Percentiles rank a stretch among this genome's conserved stretches.
phyloP scores from a whole-genome alignment of 2,888 invertebrate genomes.

The Cerceris ruficornis region DNA sequence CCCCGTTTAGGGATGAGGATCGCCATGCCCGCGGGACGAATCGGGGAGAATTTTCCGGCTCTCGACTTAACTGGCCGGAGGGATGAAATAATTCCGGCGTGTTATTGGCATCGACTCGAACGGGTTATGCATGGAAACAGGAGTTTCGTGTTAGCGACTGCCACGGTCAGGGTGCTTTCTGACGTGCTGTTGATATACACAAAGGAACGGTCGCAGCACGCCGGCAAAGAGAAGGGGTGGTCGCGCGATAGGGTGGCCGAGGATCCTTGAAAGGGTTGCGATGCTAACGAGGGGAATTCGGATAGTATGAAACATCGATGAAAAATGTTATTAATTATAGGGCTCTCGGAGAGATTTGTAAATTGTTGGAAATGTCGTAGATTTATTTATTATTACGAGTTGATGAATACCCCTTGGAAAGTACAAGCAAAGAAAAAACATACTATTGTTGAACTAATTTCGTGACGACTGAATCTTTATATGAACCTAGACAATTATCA shows the following conservation, averaged over 20 bases:
- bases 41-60: not conserved
- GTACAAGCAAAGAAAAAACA: too few species aligned
- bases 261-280: slow-evolving; percentile 23
- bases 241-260: not conserved
- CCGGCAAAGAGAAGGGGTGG: not conserved
- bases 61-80: not conserved
- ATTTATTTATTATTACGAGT: too few species aligned
- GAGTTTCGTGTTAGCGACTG: slow-evolving; percentile 6
- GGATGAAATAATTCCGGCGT: not conserved
- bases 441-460: too few species aligned
- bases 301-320: too few species aligned
- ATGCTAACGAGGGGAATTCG: not conserved
- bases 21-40: not conserved
- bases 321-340: too few species aligned
- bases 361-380: too few species aligned
- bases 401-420: too few species aligned
- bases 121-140: slow-evolving; percentile 6
- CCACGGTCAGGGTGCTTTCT: slow-evolving; percentile 16
- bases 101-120: slow-evolving; percentile 9
- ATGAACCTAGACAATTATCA: too few species aligned
- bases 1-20: not conserved
- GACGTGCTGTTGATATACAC: not conserved
- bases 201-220: not conserved
- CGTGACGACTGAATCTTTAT: too few species aligned
- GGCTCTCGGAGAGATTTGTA: too few species aligned